Conservation (phyloP, 2,888 invertebrate genomes). For the Seira ritae region DNA sequence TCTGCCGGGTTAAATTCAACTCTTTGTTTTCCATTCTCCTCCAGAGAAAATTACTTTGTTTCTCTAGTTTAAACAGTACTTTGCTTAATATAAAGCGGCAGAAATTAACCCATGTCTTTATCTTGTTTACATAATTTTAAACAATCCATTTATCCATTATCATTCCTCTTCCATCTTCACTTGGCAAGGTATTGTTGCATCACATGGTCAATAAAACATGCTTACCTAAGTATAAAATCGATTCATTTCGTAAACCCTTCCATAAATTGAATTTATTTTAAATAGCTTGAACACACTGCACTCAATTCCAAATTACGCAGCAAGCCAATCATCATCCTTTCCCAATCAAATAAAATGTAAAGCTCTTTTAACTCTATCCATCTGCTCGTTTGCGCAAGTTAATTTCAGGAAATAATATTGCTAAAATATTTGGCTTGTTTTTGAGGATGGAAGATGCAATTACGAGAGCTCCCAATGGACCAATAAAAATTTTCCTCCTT, state of each 20-base stretch:
- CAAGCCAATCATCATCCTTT: too few species aligned
- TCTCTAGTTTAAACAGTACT: conserved; percentile 23
- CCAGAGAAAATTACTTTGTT: not conserved
- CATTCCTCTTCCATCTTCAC: conserved; percentile 51
- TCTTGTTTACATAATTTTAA: conserved; percentile 59
- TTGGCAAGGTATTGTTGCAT: conserved; percentile 16
- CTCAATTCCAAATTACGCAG: not conserved
- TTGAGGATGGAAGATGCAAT: conserved; percentile 69
- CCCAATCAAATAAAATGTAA: not conserved
- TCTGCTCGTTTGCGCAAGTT: conserved; percentile 28
- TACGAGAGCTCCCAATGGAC: conserved; percentile 68
- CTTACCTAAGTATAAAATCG: not conserved
- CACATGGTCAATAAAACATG: not conserved
- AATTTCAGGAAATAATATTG: conserved; percentile 54
- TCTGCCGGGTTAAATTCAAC: conserved; percentile 52
- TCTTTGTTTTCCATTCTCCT: conserved; percentile 45
- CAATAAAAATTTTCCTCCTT: conserved; percentile 69
- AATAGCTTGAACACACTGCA: not conserved
- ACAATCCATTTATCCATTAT: conserved; percentile 58
- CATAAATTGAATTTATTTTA: not conserved
- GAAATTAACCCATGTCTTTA: conserved; percentile 55
- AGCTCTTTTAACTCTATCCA: conserved; percentile 45
- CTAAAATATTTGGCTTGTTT: conserved; percentile 59
- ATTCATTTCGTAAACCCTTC: too few species aligned
- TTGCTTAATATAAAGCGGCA: conserved; percentile 55